Evolutionary conservation across 2,113 vertebrate species (phyloP).

Genomic region (Pterocles gutturalis): DNA sequence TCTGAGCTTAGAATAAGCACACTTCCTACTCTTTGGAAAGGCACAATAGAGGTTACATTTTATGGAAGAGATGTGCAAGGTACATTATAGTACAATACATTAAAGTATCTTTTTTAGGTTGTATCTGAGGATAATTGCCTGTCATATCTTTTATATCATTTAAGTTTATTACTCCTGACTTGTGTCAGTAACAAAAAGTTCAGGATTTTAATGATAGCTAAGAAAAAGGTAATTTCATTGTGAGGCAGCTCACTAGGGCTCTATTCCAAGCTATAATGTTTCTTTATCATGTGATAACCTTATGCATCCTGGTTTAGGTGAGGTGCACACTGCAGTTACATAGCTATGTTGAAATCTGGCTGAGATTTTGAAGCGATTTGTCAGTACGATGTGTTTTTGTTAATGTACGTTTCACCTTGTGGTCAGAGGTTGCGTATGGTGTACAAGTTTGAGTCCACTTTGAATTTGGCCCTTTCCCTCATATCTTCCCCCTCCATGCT

Average conservation of each 20-base stretch:
- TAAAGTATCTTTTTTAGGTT: not conserved
- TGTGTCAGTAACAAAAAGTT: not conserved
- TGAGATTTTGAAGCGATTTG: not conserved
- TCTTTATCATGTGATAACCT: not conserved
- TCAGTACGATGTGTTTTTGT: not conserved
- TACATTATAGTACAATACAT: not conserved
- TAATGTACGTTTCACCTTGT: not conserved
- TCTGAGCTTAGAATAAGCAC: not conserved
- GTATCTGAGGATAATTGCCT: not conserved
- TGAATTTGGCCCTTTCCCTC: not conserved
- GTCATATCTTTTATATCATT: not conserved
- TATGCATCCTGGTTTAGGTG: not conserved
- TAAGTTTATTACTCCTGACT: not conserved
- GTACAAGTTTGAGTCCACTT: not conserved
- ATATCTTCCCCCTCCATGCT: accelerated
- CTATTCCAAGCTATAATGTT: not conserved
- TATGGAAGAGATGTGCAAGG: not conserved
- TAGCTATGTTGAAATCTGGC: not conserved
- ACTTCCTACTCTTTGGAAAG: not conserved
- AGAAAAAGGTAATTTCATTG: not conserved
- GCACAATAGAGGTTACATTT: not conserved
- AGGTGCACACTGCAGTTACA: not conserved
- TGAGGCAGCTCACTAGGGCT: not conserved
- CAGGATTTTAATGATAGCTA: not conserved
- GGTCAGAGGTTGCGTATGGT: accelerated